These are phyloP conservation scores for Branchellion lobata DNA, from an alignment of 2,888 invertebrate species.

Conservation along the genomic window DNA sequence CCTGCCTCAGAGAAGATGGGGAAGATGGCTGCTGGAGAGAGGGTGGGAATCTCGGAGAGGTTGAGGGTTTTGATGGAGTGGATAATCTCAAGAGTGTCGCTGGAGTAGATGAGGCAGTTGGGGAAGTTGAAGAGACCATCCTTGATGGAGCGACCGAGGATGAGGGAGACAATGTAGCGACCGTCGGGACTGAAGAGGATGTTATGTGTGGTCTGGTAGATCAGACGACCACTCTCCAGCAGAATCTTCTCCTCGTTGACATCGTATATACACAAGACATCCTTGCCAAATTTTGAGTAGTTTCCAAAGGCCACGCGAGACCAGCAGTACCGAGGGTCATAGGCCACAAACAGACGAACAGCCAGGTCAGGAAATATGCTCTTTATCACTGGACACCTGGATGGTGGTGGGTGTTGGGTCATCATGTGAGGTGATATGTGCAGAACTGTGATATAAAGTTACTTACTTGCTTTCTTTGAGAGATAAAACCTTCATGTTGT, in stretches of 20 bases:
- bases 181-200: slow-evolving; percentile 53
- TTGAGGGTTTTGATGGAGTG: slow-evolving; percentile 50
- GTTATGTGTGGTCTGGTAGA: slow-evolving; percentile 54
- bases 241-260: slow-evolving; percentile 50
- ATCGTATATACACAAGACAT: slow-evolving; percentile 52
- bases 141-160: slow-evolving; percentile 53
- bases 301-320: slow-evolving; percentile 52
- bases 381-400: slow-evolving; percentile 50
- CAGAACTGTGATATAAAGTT: too few species aligned
- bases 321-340: slow-evolving; percentile 52
- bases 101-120: slow-evolving; percentile 51
- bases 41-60: slow-evolving; percentile 53
- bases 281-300: slow-evolving; percentile 50
- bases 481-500: slow-evolving; percentile 52
- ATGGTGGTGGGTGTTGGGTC: background rate
- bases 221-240: slow-evolving; percentile 46
- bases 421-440: background rate
- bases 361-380: slow-evolving; percentile 51
- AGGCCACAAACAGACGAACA: slow-evolving; percentile 52
- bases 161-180: slow-evolving; percentile 52
- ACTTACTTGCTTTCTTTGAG: slow-evolving; percentile 49
- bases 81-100: slow-evolving; percentile 49
- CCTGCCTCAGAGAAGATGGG: slow-evolving; percentile 53
- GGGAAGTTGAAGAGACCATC: slow-evolving; percentile 54
- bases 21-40: slow-evolving; percentile 52